Base-by-base conservation (phyloP, 2,113 vertebrate species). In the Chinchilla lanigera region DNA sequence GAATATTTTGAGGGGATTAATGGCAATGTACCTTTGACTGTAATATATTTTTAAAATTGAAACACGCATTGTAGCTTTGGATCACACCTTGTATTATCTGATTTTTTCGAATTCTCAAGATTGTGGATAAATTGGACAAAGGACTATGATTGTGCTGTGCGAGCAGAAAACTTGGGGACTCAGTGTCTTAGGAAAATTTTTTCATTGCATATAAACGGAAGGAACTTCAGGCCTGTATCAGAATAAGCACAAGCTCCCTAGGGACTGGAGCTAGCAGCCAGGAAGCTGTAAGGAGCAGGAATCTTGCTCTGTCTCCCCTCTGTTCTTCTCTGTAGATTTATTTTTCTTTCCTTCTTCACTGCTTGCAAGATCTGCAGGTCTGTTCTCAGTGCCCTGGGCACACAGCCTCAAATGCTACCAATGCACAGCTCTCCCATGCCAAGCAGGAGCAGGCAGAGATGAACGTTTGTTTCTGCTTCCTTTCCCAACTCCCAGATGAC, bases 51-150 rank as follows among this genome's bases (percentile, higher is more conserved):
- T 78, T 30, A 78, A 78, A 80, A 54, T 52, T 52, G 30, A 80
- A 80, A 52, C 24, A 33, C 4, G 50, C 47, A 80, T 20, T n/a
- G 19, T 54, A 54, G 30, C 54, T 80, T n/a, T 35, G 16, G 50
- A 54, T 80, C 50, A 54, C 50, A 16, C 6, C 28, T 80, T 63
- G 83, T 77, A 12, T 83, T 16, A 12, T 52, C 26, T 75, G 6
- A 58, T 67, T 65, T n/a, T 69, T n/a, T 95, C 50, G 87, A 63
- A 90, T 65, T 84, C 41, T 93, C 65, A 84, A 89, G 38, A 81
- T 47, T 96, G 94, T 44, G 50, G 60, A 54, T 78, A 71, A 87
- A 61, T 63, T 69, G 5, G 19, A 69, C 10, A 73, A 82, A 92
- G 24, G 24, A 63, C 75, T 65, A 30, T 61, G 33, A 33, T 19